phyloP scores from a whole-genome alignment of 2,113 vertebrate species.

The Dasyurus viverrinus region DNA sequence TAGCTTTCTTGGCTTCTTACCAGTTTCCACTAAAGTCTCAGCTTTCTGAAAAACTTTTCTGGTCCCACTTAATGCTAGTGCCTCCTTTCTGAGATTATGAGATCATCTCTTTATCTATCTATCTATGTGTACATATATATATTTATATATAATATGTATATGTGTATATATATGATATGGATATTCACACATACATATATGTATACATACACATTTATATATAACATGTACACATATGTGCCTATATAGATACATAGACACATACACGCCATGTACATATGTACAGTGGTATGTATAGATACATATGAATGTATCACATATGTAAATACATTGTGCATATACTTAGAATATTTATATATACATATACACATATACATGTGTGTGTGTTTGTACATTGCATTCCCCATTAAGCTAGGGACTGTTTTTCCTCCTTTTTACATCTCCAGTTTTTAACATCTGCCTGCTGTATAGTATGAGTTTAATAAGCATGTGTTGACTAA shows the following conservation, averaged over 20 bases:
- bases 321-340: too few species aligned
- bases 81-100: not conserved
- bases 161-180: not conserved
- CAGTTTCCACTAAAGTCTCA: not conserved
- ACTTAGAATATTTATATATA: too few species aligned
- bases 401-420: not conserved
- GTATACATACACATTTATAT: too few species aligned
- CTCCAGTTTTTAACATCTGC: not conserved
- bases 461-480: not conserved
- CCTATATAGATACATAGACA: too few species aligned
- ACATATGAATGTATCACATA: too few species aligned
- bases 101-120: not conserved
- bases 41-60: not conserved
- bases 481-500: not conserved
- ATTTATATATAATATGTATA: too few species aligned
- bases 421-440: not conserved
- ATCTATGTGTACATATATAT: too few species aligned
- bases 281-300: too few species aligned
- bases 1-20: not conserved
- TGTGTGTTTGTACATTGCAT: not conserved
- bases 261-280: too few species aligned
- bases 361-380: too few species aligned
- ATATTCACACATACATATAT: not conserved
- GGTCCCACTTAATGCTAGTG: not conserved
- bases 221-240: too few species aligned